Evolutionary conservation across 2,888 invertebrate genomes (phyloP), one percentile per base, ranked within the genome.

Genomic region (Hydriomena furcata): DNA sequence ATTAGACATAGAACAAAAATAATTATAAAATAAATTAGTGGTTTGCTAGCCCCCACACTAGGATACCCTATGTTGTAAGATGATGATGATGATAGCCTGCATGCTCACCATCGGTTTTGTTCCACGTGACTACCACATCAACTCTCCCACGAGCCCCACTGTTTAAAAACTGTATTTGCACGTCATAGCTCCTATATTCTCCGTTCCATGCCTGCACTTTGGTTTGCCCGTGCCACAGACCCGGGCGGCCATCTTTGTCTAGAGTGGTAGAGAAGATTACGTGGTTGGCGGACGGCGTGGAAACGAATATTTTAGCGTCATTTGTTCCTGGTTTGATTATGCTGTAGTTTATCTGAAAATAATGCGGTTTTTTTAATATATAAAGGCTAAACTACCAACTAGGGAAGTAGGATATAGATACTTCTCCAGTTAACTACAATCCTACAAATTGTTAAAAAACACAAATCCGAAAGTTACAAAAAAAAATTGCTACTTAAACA

Each of bases 71-170:
- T 17, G 2, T 17, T 17, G 2, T 4, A 17, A 2, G 17, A 4
- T 17, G 4, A 17, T 3, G 17, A 17, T 17, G 4, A 17, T 17
- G 17, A 17, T n/a, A n/a, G n/a, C n/a, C n/a, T n/a, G n/a, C n/a
- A 0, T 8, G 67, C 73, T 73, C 53, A 85, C 86, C 72, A 46
- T 73, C 74, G 46, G 52, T 68, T 5, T 55, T 50, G 12, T 72
- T 68, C 73, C 73, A 73, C 2, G 47, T 52, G 23, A 73, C 48
- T 2, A 34, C 21, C 0, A 38, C 63, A 30, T 38, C 43, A 8
- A 37, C 7, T 7, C 3, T 3, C 1, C 38, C 23, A 17, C 36
- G 17, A 12, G 12, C 44, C 7, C 11, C 40, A 5, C 5, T 50
- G 25, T 38, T 34, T 1, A 31, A 3, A 5, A 60, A 61, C 1